Evolutionary conservation across 2,113 vertebrate species (phyloP), one percentile per base, ranked within the genome.

Genomic region (Centropus unirufus): DNA sequence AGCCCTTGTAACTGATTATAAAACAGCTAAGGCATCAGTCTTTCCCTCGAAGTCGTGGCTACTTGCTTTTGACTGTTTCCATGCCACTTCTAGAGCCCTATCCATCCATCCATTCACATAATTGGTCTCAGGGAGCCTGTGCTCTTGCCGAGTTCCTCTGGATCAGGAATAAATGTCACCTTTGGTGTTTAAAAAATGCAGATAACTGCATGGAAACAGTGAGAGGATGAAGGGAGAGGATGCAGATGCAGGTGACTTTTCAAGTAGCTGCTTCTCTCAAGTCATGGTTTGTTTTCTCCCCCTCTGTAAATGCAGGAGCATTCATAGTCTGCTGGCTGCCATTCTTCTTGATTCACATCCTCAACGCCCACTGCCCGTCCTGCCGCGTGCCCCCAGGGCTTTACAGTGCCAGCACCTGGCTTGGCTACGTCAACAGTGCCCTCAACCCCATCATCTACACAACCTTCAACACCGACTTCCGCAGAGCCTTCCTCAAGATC

Each of bases 281-380:
- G 36, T 88, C 13, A 81, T 2, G 1, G 30, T 26, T 40, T 81
- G 59, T 69, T 96, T 86, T 91, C 62, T 96, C 36, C 73, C 75
- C 89, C 47, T 87, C 91, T 97, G 79, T 63, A 73, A 92, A 95
- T 87, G 40, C 96, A 99, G 99, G 99, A 42, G 97, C 99, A 63
- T 99, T 99, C 97, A 98, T 99, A 96, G 98, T 99, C 97, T 99
- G 99, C 98, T 99, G 99, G 99, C 97, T 99, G 94, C 99, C 99
- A 32, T 99, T 99, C 97, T 99, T 99, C 97, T 97, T 99, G 98
- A 99, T 98, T 83, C 99, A 99, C 92, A 98, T 99, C 95, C 98
- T 99, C 97, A 99, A 99, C 21, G 97, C 98, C 64, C 99, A 99
- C 97, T 99, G 99, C 96, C 96, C 97, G n/a, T 98, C 98, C 58